Base-by-base conservation (phyloP, 2,797 vertebrate genomes). In the Micrastur ruficollis region DNA sequence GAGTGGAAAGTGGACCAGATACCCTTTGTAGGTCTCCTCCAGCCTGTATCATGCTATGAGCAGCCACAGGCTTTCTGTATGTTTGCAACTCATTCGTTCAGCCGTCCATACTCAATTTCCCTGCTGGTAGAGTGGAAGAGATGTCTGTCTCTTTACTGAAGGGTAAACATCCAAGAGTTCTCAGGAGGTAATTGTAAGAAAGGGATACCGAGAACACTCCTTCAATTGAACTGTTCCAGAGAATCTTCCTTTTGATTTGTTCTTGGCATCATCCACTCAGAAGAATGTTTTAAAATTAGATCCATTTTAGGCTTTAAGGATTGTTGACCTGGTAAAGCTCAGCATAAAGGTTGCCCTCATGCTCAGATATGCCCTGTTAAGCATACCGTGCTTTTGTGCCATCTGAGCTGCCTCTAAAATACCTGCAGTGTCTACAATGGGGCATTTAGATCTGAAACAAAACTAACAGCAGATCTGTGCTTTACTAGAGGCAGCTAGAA, bases 221-320 rank as follows among this genome's bases (percentile, higher is more conserved):
- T 53, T 36, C 26, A 17, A 3, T 22, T 49, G 11, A 58, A 36
- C 9, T 31, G 26, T 67, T 72, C 34, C 34, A 72, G 63, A n/a
- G 19, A 71, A 63, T 50, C 40, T 80, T 62, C 59, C 9, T 76
- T 65, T 44, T 3, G 16, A 9, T 73, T 73, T 56, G 11, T 18
- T 42, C 36, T 56, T 2, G 1, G 13, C 18, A 31, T 6, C 7
- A 0, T 14, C 20, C 21, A 22, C 22, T 19, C 36, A 52, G 9
- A 63, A 38, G 9, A 49, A n/a, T 2, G 6, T 27, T 76, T 71
- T 10, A 18, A 14, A 40, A 47, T 32, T 12, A 68, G 31, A 38
- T 12, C 18, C 4, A 0, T 18, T 76, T 42, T 6, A 42, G 32
- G 26, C 8, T 75, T 59, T 72, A n/a, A 68, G 36, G 23, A 50